phyloP scores from a whole-genome alignment of 2,797 vertebrate genomes.

The Botia kubotai region DNA sequence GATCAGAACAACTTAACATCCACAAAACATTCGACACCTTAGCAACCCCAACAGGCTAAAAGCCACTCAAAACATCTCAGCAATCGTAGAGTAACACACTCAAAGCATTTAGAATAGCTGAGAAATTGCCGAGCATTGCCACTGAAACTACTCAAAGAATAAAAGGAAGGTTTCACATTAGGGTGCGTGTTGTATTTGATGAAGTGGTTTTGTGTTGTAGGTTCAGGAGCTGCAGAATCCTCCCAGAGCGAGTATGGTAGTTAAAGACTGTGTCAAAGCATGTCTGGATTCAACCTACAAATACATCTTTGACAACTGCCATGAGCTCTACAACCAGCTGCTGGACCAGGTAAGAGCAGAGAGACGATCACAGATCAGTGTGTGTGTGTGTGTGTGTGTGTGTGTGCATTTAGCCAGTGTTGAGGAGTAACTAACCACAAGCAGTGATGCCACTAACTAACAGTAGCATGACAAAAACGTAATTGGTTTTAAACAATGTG shows the following conservation, averaged over 20 bases:
- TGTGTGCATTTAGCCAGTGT: neutral
- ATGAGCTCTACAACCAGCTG: slow-evolving; percentile 93
- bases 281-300: slow-evolving; percentile 95
- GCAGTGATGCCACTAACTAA: neutral
- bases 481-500: too few relatives aligned
- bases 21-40: too few relatives aligned
- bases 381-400: neutral
- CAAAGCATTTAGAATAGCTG: too few relatives aligned
- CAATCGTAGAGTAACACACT: neutral
- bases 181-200: neutral
- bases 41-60: too few relatives aligned
- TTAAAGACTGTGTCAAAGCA: slow-evolving; percentile 95
- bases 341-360: slow-evolving; percentile 87
- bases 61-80: neutral
- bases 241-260: slow-evolving; percentile 91
- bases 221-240: slow-evolving; percentile 96
- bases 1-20: neutral
- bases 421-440: neutral
- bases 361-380: neutral
- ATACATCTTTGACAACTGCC: slow-evolving; percentile 98
- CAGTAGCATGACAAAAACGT: too few relatives aligned
- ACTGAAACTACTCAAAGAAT: too few relatives aligned
- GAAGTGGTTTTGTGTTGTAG: slow-evolving; percentile 67
- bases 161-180: neutral
- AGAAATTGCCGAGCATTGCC: too few relatives aligned